Evolutionary conservation across 2,113 vertebrate species (phyloP).

Genomic region (Dunckerocampus dactyliophorus): DNA sequence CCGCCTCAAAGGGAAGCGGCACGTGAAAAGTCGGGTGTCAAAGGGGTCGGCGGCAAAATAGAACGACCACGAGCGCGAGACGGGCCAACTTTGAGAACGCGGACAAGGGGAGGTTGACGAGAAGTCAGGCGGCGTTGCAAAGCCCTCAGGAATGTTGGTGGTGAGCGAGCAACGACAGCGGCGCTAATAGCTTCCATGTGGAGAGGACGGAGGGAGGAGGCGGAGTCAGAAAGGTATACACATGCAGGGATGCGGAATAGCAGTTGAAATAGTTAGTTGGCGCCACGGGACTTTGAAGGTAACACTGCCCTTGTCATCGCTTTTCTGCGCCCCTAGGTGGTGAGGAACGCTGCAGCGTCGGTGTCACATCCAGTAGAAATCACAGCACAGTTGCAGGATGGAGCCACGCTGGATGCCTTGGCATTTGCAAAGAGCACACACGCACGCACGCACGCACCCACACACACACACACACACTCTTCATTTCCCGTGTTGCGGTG

Average conservation of each 20-base stretch:
- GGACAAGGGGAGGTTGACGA: conserved; percentile 56
- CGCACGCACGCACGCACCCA: conserved; percentile 21
- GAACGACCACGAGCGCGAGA: neutral
- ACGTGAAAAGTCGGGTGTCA: neutral
- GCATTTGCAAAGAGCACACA: conserved; percentile 48
- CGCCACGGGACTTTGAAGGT: conserved; percentile 71
- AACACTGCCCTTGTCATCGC: conserved; percentile 68
- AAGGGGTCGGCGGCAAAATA: neutral
- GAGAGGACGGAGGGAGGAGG: conserved; percentile 4
- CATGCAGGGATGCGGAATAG: conserved; percentile 18
- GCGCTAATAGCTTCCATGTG: conserved; percentile 65
- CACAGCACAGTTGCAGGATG: conserved; percentile 59
- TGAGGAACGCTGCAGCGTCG: conserved; percentile 61
- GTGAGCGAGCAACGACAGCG: conserved; percentile 51
- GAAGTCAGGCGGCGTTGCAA: conserved; percentile 54
- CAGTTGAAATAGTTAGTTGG: conserved; percentile 52
- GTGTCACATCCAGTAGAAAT: conserved; percentile 71
- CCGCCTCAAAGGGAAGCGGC: neutral
- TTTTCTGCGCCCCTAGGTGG: conserved; percentile 49
- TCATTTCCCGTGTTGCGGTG: conserved; percentile 20
- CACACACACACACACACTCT: conserved; percentile 19
- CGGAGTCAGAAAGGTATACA: conserved; percentile 22
- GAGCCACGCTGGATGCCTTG: conserved; percentile 50
- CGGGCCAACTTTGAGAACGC: conserved; percentile 27
- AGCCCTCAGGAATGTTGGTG: conserved; percentile 62